phyloP scores from a whole-genome alignment of 1,140 invertebrate genomes.

The Aphis craccivora region DNA sequence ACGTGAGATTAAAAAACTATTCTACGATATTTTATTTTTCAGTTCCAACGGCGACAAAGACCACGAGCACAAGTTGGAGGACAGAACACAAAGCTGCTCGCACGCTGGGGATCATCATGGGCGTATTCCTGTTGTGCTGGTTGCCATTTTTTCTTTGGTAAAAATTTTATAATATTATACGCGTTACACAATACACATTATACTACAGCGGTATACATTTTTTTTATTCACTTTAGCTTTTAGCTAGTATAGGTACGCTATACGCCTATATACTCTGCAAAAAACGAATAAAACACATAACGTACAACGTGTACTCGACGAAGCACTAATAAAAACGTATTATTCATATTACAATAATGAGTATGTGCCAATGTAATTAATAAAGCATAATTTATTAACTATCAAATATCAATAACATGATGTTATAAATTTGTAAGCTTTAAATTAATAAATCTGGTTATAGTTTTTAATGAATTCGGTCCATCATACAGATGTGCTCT shows the following conservation, averaged over 20 bases:
- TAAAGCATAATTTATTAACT: background rate
- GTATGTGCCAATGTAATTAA: background rate
- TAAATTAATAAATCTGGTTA: background rate
- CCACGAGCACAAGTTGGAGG: conserved; percentile 57
- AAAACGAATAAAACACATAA: no score
- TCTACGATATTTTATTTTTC: background rate
- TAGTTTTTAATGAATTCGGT: background rate
- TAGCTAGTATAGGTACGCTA: background rate
- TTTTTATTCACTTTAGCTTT: background rate
- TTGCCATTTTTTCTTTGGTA: conserved; percentile 88
- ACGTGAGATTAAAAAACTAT: background rate
- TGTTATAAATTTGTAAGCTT: background rate
- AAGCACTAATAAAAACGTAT: background rate
- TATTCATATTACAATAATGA: background rate
- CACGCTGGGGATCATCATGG: conserved; percentile 90
- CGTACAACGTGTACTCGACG: background rate
- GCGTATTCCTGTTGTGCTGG: conserved; percentile 87
- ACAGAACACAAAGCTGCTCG: conserved; percentile 68
- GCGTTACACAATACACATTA: background rate
- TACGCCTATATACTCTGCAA: background rate
- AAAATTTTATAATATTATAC: conserved; percentile 62
- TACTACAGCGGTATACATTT: background rate
- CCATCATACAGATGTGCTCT: background rate
- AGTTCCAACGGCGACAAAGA: conserved; percentile 3
- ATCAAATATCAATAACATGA: background rate